Percentiles rank a stretch among this genome's conserved stretches.
Evolutionary conservation across 2,888 invertebrate species (phyloP).

Genomic region (Mimas tiliae): DNA sequence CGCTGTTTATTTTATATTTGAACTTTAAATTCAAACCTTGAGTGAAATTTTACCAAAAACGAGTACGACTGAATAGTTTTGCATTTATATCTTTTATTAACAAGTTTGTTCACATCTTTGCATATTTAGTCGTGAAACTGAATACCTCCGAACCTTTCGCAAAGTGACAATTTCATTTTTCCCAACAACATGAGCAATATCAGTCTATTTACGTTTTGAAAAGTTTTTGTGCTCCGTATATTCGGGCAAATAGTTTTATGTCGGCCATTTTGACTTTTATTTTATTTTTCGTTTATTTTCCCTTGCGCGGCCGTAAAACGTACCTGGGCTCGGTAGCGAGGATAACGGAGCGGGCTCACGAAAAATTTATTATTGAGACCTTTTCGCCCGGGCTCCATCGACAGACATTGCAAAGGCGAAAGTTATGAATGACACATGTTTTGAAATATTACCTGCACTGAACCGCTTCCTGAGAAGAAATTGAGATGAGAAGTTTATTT

Average conservation of each 20-base stretch:
- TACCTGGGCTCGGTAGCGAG: constrained; percentile 81
- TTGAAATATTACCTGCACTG: constrained; percentile 84
- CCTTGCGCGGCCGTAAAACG: constrained; percentile 82
- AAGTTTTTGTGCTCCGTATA: constrained; percentile 67
- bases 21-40: constrained; percentile 15
- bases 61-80: neutral
- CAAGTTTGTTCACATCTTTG: constrained; percentile 3
- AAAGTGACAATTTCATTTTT: constrained; percentile 44
- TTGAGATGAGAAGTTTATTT: constrained; percentile 83
- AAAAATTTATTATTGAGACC: constrained; percentile 85
- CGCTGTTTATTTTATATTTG: neutral
- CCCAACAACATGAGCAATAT: constrained; percentile 50
- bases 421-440: constrained; percentile 85
- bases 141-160: constrained; percentile 21
- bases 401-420: constrained; percentile 84
- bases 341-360: constrained; percentile 81
- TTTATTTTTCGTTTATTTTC: constrained; percentile 85
- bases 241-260: constrained; percentile 82
- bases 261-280: constrained; percentile 83
- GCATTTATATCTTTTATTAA: constrained; percentile 3
- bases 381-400: constrained; percentile 82
- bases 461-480: constrained; percentile 76
- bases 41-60: constrained; percentile 7
- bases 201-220: constrained; percentile 59
- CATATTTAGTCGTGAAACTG: constrained; percentile 4